Base-by-base conservation (phyloP, 53 echinoderm and acorn worm species). In the Pentamera pediparva region DNA sequence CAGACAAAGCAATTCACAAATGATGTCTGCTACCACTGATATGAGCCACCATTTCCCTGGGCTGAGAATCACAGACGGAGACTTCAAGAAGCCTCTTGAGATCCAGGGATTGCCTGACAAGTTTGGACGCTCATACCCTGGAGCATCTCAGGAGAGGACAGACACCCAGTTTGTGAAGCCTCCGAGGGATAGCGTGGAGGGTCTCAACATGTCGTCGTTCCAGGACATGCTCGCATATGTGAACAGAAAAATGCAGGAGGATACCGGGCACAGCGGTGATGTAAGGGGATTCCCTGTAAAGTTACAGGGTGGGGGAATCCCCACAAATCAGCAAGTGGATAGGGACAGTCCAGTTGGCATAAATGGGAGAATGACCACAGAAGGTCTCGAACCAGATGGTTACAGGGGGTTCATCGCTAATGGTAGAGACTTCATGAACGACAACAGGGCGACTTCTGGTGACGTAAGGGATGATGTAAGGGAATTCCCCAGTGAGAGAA, bases 191-290 rank as follows among this genome's bases (percentile, higher is more conserved):
- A 78, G 81, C 3, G 35, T 75, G 6, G 74, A 69, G 2, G 82
- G 60, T 1, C 53, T 75, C 26, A 72, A 84, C 19, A 74, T 85
- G 12, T 58, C 78, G 61, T 79, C 91, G 1, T 91, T 96, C 36
- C 88, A 91, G 59, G 83, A 82, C 15, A 96, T 96, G 91, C 59
- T 91, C 55, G 75, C 71, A 20, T 82, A 76, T 19, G 96, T 88
- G 22, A 96, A 96, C 51, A 74, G 63, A 17, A 79, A 88, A 69
- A 82, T 91, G 2, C 26, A 47, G 7, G 51, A 67, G 37, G 81
- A 80, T 4, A 77, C 86, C 27, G 35, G 34, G 37, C 54, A 36
- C 30, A 67, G 22, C 3, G 45, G 29, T 21, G 45, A 4, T 13
- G 4, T 57, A 28, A 57, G 7, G 15, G 29, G 58, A 57, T 31